Percentiles rank a stretch among this genome's conserved stretches.
phyloP scores from a whole-genome alignment of 1,140 invertebrate species.

The Apis cerana region DNA sequence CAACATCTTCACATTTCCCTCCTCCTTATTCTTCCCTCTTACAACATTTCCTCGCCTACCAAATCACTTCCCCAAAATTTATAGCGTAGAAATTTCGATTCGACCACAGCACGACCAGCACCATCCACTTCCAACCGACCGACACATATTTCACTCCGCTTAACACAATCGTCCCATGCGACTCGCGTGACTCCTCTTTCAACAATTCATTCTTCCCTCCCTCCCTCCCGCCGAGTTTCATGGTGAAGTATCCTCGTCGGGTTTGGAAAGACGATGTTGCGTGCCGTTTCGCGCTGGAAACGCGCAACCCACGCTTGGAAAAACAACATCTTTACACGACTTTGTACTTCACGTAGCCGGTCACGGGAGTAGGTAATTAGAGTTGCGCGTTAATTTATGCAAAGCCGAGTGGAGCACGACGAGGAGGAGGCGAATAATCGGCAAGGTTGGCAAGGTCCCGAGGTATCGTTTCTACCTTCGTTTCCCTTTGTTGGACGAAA shows the following conservation, averaged over 20 bases:
- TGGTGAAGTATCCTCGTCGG: background rate
- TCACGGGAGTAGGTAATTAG: slow-evolving; percentile 49
- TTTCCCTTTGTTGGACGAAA: background rate
- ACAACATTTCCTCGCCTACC: background rate
- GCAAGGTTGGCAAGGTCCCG: background rate
- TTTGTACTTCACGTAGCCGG: slow-evolving; percentile 7
- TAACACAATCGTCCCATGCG: background rate
- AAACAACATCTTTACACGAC: slow-evolving; percentile 25
- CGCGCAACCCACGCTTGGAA: slow-evolving; percentile 21
- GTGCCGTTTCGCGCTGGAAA: slow-evolving; percentile 40
- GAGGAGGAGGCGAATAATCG: background rate
- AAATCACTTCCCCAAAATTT: background rate
- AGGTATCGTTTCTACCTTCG: slow-evolving; percentile 8
- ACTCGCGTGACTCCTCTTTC: background rate
- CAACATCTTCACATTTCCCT: too few relatives aligned
- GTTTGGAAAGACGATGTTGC: slow-evolving; percentile 9
- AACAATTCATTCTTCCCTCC: background rate
- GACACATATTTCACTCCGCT: background rate
- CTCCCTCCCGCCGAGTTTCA: background rate
- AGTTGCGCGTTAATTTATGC: slow-evolving; percentile 47
- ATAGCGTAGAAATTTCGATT: background rate
- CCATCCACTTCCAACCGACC: background rate
- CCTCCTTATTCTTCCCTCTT: background rate
- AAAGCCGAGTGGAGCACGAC: slow-evolving; percentile 1
- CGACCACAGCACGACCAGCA: too few relatives aligned